phyloP scores from a whole-genome alignment of 2,888 invertebrate species.

The Kryphioiulus occultus region DNA sequence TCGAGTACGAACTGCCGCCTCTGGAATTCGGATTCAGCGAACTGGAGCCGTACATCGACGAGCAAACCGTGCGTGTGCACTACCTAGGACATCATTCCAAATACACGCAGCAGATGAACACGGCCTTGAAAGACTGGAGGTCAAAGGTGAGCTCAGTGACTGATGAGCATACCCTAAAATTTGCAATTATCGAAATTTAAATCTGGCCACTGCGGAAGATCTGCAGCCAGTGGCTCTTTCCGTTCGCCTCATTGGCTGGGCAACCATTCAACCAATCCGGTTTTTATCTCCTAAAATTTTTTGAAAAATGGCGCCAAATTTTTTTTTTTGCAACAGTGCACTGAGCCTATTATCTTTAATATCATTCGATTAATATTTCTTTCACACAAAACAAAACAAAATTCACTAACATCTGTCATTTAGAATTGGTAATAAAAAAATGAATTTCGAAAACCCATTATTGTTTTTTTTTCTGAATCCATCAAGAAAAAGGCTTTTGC shows the following conservation, averaged over 20 bases:
- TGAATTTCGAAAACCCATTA: no score
- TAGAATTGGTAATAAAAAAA: no score
- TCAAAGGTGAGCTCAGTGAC: constrained; percentile 50
- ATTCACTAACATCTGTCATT: no score
- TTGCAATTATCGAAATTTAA: no score
- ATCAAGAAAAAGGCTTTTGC: no score
- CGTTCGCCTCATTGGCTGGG: not conserved
- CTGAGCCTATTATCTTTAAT: no score
- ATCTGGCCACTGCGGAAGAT: not conserved
- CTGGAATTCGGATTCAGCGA: constrained; percentile 57
- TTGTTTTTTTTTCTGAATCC: no score
- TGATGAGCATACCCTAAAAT: no score
- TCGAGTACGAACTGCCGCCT: constrained; percentile 58
- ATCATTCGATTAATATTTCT: no score
- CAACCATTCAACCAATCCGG: not conserved
- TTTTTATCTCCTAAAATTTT: not conserved
- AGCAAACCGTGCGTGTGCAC: constrained; percentile 58
- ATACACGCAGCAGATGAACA: constrained; percentile 59
- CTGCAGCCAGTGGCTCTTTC: not conserved
- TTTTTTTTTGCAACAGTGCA: not conserved
- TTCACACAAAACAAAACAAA: no score
- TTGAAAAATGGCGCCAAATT: not conserved
- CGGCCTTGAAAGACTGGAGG: constrained; percentile 57
- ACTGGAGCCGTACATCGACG: constrained; percentile 59
- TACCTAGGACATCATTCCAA: constrained; percentile 58